Evolutionary conservation across 2,797 vertebrate species (phyloP), one percentile per base, ranked within the genome.

Genomic region (Brotula barbata): DNA sequence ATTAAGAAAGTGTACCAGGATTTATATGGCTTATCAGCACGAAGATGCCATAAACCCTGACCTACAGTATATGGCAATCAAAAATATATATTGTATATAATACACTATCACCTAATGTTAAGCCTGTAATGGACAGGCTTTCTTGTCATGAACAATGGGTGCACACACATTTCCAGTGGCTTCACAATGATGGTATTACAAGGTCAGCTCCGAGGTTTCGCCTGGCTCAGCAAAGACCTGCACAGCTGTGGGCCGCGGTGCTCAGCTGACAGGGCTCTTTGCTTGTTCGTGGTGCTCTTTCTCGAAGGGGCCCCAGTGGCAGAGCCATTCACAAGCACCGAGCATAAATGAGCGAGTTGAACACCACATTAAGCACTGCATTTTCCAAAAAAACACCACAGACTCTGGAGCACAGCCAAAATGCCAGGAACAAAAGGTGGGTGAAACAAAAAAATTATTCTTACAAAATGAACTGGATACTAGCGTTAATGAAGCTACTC

Each of bases 401-500:
- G 74, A 77, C 85, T 73, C 78, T 88, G 76, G 79, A 91, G 47
- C 33, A 55, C 71, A 81, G 86, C 81, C 89, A 92, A 90, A 75
- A 92, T 93, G 90, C 91, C 92, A 57, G 90, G 89, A 89, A 88
- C 89, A 58, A 92, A 93, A 91, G 89, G 90, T 92, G 75, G 3
- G 50, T 19, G 8, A 19, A 72, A 42, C 16, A 44, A 55, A 6
- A n/a, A 58, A 49, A 51, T 3, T 12, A 47, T 44, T 28, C 47
- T 12, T 44, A 0, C 44, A 62, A 66, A 36, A 43, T 71, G n/a
- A 37, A 58, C 6, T 44, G 21, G 0, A 34, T 6, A 33, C 14
- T 12, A 44, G 16, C 9, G 11, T 33, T 33, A 33, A 33, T 33
- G 11, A 33, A 33, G 9, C 5, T 33, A 33, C 31, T 33, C 5